These are phyloP conservation scores for Bolborhynchus lineola DNA, from an alignment of 2,113 vertebrate genomes.

Conservation along the genomic window DNA sequence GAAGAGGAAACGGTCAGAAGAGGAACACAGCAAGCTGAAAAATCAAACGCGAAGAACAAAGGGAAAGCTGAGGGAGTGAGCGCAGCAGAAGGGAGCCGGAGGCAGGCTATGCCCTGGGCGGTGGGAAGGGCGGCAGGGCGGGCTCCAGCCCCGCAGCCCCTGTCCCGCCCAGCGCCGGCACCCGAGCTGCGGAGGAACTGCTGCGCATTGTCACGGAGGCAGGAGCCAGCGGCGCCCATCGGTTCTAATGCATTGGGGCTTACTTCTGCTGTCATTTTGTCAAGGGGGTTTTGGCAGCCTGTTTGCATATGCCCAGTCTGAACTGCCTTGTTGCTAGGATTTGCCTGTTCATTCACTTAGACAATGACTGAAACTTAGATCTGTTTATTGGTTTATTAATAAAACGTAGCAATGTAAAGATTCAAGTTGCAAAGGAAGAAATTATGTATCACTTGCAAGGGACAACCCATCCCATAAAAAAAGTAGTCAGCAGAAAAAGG, in stretches of 20 bases:
- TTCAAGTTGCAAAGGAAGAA: neutral
- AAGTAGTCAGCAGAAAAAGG: neutral
- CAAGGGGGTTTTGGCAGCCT: too few relatives aligned
- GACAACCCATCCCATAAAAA: neutral
- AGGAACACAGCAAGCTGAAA: neutral
- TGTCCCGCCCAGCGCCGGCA: neutral
- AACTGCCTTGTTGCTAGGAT: neutral
- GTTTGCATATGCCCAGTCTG: neutral
- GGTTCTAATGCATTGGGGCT: accelerated
- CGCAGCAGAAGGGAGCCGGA: neutral
- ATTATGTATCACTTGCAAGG: neutral
- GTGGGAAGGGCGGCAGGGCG: neutral
- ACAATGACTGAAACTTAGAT: neutral
- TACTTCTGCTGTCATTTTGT: accelerated
- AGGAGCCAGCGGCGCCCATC: accelerated
- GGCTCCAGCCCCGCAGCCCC: neutral
- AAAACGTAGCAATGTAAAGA: neutral
- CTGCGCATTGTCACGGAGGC: accelerated
- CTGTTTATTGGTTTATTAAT: neutral
- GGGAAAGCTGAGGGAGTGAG: accelerated
- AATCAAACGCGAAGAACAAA: neutral
- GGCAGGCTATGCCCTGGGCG: neutral
- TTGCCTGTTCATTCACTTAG: neutral
- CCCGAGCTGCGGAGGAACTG: neutral
- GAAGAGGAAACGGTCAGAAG: neutral